Conservation (phyloP, 2,888 invertebrate species). For the Hoplodrina ambigua region DNA sequence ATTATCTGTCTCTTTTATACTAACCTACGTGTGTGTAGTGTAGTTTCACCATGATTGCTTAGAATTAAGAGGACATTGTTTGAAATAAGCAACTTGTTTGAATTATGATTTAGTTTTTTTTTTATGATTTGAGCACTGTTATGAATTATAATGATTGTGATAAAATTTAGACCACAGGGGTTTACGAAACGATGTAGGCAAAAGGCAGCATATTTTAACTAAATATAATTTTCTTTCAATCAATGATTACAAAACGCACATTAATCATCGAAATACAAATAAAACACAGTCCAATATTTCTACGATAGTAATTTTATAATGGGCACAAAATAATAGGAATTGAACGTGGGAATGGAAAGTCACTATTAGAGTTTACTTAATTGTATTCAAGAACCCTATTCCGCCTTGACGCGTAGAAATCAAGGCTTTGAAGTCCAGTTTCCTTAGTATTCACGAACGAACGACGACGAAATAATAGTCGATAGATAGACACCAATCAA, state of each 20-base stretch:
- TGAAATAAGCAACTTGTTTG: conserved; percentile 29
- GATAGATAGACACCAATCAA: too few species aligned
- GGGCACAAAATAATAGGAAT: conserved; percentile 54
- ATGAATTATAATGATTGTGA: conserved; percentile 25
- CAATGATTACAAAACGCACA: conserved; percentile 37
- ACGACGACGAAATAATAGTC: neutral
- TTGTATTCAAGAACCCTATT: conserved; percentile 8
- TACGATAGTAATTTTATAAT: conserved; percentile 36
- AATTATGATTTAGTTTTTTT: conserved; percentile 11
- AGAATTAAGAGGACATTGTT: conserved; percentile 10
- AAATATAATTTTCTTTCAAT: neutral
- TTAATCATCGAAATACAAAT: conserved; percentile 27
- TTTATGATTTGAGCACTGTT: conserved; percentile 13
- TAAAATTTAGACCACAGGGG: conserved; percentile 30
- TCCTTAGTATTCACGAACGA: neutral
- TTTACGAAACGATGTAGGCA: conserved; percentile 18
- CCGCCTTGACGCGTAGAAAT: neutral
- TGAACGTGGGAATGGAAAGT: conserved; percentile 33
- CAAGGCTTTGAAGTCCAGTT: neutral
- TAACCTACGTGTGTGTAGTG: conserved; percentile 1
- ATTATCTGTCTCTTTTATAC: neutral
- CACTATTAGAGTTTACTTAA: conserved; percentile 33
- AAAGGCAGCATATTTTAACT: neutral
- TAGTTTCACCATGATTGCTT: conserved; percentile 21
- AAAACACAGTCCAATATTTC: conserved; percentile 25